Base-by-base conservation (phyloP, 2,797 vertebrate species). In the Holocentrus rufus region DNA sequence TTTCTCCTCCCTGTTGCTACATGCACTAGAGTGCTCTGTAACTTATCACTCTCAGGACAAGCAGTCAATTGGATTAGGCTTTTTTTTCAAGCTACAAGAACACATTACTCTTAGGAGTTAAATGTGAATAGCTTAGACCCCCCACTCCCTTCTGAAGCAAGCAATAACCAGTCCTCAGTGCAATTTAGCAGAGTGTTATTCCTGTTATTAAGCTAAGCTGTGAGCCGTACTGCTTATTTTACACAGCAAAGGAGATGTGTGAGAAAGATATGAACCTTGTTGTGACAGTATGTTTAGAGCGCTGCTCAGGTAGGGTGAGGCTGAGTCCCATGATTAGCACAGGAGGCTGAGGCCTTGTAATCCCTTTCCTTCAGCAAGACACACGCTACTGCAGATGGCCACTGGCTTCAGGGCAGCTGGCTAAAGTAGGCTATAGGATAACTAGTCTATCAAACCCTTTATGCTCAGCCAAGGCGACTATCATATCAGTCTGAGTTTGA, bases 291-390 rank as follows among this genome's bases (percentile, higher is more conserved):
- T 11, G 25, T 75, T 52, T 8, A 47, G 20, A 57, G 46, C 22
- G 25, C 53, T 42, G 47, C 46, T 46, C 7, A 11, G 17, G 30
- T 27, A 36, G 63, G 14, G 18, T 0, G 14, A 53, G 44, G 56
- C 61, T 61, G 34, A 79, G 62, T 74, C 80, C 55, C 56, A 50
- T 78, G 84, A 89, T 87, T 75, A 89, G 79, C 56, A 10, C 62
- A 54, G 67, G 34, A 81, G 64, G 52, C 69, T 59, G 72, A 86
- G 60, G 80, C 70, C 14, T 74, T 14, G 10, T 91, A 91, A 92
- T 91, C 89, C 77, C 54, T 55, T 76, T 73, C 82, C 76, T 58
- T 31, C 60, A 73, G 76, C 55, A 57, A 71, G 70, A 69, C 49
- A 23, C 42, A 49, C 50, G 46, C 47, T 2, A 30, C 46, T 36